Evolutionary conservation across 2,888 invertebrate species (phyloP), one percentile per base, ranked within the genome.

Genomic region (Lapara coniferarum): DNA sequence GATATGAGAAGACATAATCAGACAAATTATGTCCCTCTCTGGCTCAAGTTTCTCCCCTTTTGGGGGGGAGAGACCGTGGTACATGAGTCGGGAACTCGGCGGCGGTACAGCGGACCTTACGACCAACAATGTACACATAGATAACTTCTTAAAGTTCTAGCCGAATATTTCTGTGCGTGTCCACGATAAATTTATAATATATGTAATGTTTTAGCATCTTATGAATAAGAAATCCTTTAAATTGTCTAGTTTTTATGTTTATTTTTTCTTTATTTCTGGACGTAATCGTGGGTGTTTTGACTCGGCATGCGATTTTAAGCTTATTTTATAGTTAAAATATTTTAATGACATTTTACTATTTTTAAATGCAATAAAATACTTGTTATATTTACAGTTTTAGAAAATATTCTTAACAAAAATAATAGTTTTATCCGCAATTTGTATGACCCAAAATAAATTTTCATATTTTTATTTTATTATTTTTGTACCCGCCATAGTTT

Each of bases 151-250:
- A 19, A 55, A 19, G 7, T 10, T 49, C 5, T 7, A 2, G 7
- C 19, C 25, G 63, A 19, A 19, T 19, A 63, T 63, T 63, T 63
- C 63, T 63, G 63, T 19, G 74, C 73, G 74, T 74, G 73, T 75
- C 73, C 75, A 78, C 77, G 76, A 76, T 73, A 73, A 75, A 76
- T 74, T 69, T 78, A 77, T 79, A 78, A 79, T 80, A 67, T 67
- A 68, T 75, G 78, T 78, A 78, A 80, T 63, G 63, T 83, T 82
- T 84, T 81, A 82, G 82, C 82, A 82, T 79, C 81, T 80, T 81
- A 75, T 82, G 78, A 77, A 71, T 63, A 63, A 63, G 63, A 63
- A 63, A 63, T 63, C 63, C 63, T 73, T 83, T 82, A 81, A 79
- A 78, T 73, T 78, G 78, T 79, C 78, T 84, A 81, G 78, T 77